phyloP scores from a whole-genome alignment of 2,888 invertebrate species.

The Morpho helenor region DNA sequence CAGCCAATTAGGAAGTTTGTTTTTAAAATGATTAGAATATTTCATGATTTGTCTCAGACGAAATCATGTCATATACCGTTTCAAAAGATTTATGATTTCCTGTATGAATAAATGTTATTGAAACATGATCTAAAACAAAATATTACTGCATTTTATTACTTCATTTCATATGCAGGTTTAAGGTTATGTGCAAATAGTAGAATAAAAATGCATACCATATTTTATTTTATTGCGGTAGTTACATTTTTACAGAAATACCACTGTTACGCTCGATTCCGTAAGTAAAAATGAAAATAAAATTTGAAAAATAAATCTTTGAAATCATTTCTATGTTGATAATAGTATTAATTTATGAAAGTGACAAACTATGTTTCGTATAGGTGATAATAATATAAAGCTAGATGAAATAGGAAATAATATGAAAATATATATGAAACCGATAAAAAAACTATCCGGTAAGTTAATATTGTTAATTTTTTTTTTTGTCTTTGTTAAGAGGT shows the following conservation, averaged over 20 bases:
- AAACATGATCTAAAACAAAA: constrained; percentile 8
- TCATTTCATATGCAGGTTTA: constrained; percentile 3
- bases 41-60: constrained; percentile 1
- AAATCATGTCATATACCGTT: constrained; percentile 1
- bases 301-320: too few relatives aligned
- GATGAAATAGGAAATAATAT: constrained; percentile 17
- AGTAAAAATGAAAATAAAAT: not conserved
- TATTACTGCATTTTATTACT: constrained; percentile 11
- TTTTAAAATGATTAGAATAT: too few relatives aligned
- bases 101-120: constrained; percentile 7
- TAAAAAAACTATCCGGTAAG: constrained; percentile 18
- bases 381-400: constrained; percentile 11
- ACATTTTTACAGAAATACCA: constrained; percentile 3
- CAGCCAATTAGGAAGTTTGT: too few relatives aligned
- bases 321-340: too few relatives aligned
- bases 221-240: constrained; percentile 5
- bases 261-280: constrained; percentile 2
- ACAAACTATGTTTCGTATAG: constrained; percentile 1
- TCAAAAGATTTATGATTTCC: constrained; percentile 16
- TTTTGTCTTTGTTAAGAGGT: too few relatives aligned
- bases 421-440: constrained; percentile 21
- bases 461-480: not conserved
- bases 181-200: constrained; percentile 1
- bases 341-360: too few relatives aligned
- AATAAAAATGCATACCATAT: constrained; percentile 11